These are phyloP conservation scores for Cryptomyrus ogoouensis DNA, from an alignment of 2,113 vertebrate species.

Conservation along the genomic window DNA sequence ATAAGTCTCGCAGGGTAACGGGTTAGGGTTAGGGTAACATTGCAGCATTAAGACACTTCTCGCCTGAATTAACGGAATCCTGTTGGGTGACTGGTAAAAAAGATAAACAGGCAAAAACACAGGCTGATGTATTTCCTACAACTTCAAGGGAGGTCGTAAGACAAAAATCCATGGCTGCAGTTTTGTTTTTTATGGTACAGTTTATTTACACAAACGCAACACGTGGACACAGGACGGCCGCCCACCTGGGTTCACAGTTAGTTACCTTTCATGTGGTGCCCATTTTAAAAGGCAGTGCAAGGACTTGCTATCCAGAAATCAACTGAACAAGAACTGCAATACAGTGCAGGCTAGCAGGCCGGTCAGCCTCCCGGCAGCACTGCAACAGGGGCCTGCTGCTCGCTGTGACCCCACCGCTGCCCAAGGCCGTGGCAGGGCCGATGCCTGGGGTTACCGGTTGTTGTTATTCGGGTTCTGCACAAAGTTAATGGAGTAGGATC, in stretches of 20 bases:
- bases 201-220: background rate
- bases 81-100: background rate
- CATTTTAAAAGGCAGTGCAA: background rate
- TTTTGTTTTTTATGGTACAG: background rate
- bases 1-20: background rate
- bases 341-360: background rate
- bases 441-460: constrained; percentile 64
- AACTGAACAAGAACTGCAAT: background rate
- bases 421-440: background rate
- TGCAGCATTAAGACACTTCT: background rate
- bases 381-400: background rate
- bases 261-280: background rate
- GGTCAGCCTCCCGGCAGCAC: background rate
- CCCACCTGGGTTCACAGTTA: background rate
- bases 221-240: background rate
- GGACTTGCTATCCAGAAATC: background rate
- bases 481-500: constrained; percentile 93
- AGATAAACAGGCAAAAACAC: background rate
- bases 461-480: constrained; percentile 82
- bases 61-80: background rate
- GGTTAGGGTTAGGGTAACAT: background rate
- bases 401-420: background rate
- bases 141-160: background rate
- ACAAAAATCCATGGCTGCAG: background rate
- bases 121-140: background rate